Base-by-base conservation (phyloP, 2,797 vertebrate genomes). In the Anguilla anguilla region DNA sequence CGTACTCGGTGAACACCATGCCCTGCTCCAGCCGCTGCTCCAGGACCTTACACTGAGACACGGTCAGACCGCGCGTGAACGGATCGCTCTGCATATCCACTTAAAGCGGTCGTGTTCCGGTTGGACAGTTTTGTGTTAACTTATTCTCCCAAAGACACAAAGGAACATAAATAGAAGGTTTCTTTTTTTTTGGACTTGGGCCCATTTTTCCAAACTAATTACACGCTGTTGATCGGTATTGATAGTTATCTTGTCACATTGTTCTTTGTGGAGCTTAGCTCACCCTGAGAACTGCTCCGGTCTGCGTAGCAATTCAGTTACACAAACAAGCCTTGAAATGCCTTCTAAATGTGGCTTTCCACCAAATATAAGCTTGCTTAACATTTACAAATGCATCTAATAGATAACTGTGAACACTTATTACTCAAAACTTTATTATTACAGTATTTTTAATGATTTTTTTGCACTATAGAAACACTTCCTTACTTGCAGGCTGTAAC, bases 1-100 rank as follows among this genome's bases (percentile, higher is more conserved):
- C 98, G 0, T 98, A 99, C 84, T 99, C 98, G 0, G 97, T 98
- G 84, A 98, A 96, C 88, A 99, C 97, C 96, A 97, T 97, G 3
- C 98, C 98, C 86, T 96, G 96, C 88, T 99, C 98, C 94, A 99
- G 85, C 6, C 97, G 96, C 90, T 97, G 97, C 90, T 99, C 98
- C 92, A 99, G 94, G 19, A 96, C 0, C 89, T 96, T 98, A 88
- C 97, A 98, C 98, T 99, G 91, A 89, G 90, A 87, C 4, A 89
- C 25, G 88, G 0, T 28, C 43, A 84, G 28, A 39, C 31, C 31
- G 11, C 13, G 2, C 28, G 3, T 39, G 11, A 35, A 4, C 2
- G 7, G n/a, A 13, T 9, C 19, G 19, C 6, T 25, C 61, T 22
- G 61, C 22, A 19, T n/a, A n/a, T 3, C 64, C 7, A 28, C n/a